Evolutionary conservation across 2,113 vertebrate genomes (phyloP), one percentile per base, ranked within the genome.

Genomic region (Balaenoptera acutorostrata): DNA sequence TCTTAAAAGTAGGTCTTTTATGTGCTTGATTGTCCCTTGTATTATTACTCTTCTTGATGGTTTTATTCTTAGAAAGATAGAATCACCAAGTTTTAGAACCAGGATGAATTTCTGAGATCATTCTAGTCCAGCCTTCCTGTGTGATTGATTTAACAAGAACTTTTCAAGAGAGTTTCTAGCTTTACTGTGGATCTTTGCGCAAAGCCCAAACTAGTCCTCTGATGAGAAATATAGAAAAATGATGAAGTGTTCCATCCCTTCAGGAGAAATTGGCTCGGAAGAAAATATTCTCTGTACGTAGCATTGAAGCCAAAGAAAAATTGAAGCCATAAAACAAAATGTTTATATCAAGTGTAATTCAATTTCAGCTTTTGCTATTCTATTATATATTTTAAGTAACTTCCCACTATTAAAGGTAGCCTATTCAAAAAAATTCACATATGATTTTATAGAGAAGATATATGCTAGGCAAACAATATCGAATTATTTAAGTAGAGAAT

Each of bases 151-250:
- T 91, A 46, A 52, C 21, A 59, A 87, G 52, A 92, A 74, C 25
- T 97, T 87, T 23, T 69, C 9, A 66, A 83, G 55, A 74, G 69
- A 96, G 88, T 88, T 74, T 6, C 94, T 90, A 81, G 64, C 80
- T 75, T 69, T 92, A 81, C 93, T 97, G 82, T 39, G 33, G 96
- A 97, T 98, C 94, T 97, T 94, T 80, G 44, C 52, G 71, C 64
- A 92, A 82, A 93, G 11, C 57, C 75, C 83, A 75, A 81, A 57
- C 59, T 88, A 36, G 63, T 84, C 33, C 72, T 92, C 93, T 64
- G 39, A 72, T 77, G 80, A 95, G 64, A 95, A 88, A 82, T 75
- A 15, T 11, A 61, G 90, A 92, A 92, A 97, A 97, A 63, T 44
- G 81, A 96, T 74, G 86, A 87, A 29, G 20, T 75, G 12, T 86